Base-by-base conservation (phyloP, 1,140 invertebrate species). In the Lepidotrigona ventralis region DNA sequence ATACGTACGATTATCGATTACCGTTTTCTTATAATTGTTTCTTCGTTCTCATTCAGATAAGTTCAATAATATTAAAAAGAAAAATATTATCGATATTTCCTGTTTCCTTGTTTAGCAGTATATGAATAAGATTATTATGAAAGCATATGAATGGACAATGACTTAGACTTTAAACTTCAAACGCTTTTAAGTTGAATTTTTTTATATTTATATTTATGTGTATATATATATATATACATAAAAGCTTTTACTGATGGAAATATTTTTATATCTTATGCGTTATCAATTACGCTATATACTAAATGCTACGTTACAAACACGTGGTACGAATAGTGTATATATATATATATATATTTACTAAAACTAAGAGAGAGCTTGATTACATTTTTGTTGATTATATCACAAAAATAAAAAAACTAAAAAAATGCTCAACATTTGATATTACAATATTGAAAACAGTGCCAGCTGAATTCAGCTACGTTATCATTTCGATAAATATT, bases 391-490 rank as follows among this genome's bases (percentile, higher is more conserved):
- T 63, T 5, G 4, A 8, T 19, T 64, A 19, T 26, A 60, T 39
- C 8, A 17, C 6, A 60, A 1, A 17, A 75, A 75, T 56, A 74
- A 74, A 46, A 60, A 73, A 39, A 19, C n/a, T 23, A 14, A 9
- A 46, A 14, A 9, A 46, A 46, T 46, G 6, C 6, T 39, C 6
- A 39, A 12, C 6, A 39, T 33, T 26, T 66, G 15, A 6, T 29
- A 53, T 29, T 5, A 53, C 12, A 11, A 15, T 77, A 60, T 77
- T 77, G 75, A 77, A 77, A 77, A 53, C 75, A 77, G 60, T 77
- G 39, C 46, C 26, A 77, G 26, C 60, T 77, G 60, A 21, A 51
- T 77, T 77, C 75, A 66, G 39, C 23, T 26, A 46, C 46, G 5
- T 76, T 53, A 54, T 29, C 46, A 68, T 3, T 21, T 17, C 21